Evolutionary conservation across 64 coral and sea anemone species (phyloP).

Genomic region (Exaiptasia diaphana): DNA sequence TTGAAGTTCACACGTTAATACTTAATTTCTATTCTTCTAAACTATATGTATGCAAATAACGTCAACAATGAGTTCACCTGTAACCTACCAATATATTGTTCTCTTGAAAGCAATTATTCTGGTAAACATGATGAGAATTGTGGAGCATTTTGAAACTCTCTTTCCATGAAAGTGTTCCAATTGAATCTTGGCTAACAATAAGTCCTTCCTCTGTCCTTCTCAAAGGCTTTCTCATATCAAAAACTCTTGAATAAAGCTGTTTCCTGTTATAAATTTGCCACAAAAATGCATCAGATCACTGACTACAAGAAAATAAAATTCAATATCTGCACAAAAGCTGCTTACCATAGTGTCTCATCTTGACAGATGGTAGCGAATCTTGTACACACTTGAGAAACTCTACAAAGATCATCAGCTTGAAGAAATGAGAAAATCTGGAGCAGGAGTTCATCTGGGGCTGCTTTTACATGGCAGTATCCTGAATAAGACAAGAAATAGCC

Average conservation of each 20-base stretch:
- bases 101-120: too few species aligned
- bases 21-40: too few species aligned
- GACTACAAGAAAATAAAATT: neutral
- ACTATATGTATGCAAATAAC: too few species aligned
- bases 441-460: constrained; percentile 80
- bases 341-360: constrained; percentile 80
- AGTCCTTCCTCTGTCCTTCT: constrained; percentile 64
- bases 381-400: constrained; percentile 72
- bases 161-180: constrained; percentile 56
- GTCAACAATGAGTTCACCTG: too few species aligned
- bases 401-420: constrained; percentile 75
- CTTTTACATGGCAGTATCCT: constrained; percentile 66
- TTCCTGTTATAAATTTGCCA: constrained; percentile 34
- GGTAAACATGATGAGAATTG: constrained; percentile 73
- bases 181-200: constrained; percentile 39
- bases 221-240: constrained; percentile 68
- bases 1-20: too few species aligned
- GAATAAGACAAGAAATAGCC: neutral
- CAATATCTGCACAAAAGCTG: too few species aligned
- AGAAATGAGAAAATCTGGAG: constrained; percentile 81
- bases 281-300: too few species aligned
- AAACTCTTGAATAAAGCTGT: constrained; percentile 70
- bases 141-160: constrained; percentile 61
- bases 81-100: too few species aligned
- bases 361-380: constrained; percentile 63